Evolutionary conservation across 2,888 invertebrate species (phyloP).

Genomic region (Nesidiocoris tenuis): DNA sequence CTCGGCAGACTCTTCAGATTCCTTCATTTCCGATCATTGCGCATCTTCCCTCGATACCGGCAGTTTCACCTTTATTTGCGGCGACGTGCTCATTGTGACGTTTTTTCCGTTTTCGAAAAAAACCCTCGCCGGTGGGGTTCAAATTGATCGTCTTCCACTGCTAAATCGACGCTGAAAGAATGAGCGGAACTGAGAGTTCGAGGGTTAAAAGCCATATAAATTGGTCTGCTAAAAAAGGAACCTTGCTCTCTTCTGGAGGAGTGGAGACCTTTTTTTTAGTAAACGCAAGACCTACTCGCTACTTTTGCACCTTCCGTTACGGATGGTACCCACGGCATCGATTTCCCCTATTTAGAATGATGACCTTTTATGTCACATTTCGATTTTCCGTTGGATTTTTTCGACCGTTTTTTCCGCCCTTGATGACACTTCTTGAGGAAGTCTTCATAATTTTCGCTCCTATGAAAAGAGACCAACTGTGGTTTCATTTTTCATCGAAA

Average conservation of each 20-base stretch:
- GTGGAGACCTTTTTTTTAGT: background rate
- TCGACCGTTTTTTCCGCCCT: background rate
- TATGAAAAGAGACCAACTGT: background rate
- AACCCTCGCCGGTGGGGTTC: background rate
- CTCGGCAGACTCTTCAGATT: background rate
- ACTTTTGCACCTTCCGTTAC: conserved; percentile 29
- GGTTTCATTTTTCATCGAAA: conserved; percentile 8
- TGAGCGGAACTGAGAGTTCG: background rate
- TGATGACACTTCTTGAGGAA: conserved; percentile 29
- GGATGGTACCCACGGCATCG: conserved; percentile 34
- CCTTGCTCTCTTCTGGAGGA: background rate
- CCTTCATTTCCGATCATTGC: background rate
- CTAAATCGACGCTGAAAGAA: background rate
- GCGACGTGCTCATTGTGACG: conserved; percentile 31
- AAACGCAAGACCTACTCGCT: background rate
- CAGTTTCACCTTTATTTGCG: conserved; percentile 31
- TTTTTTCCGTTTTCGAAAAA: conserved; percentile 10
- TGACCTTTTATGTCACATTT: conserved; percentile 13
- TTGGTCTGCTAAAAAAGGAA: conserved; percentile 11
- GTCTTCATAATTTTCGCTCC: conserved; percentile 1
- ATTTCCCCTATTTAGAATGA: conserved; percentile 12
- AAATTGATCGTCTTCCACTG: conserved; percentile 17
- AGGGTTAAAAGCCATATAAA: conserved; percentile 42
- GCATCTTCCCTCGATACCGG: conserved; percentile 1
- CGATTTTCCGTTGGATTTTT: conserved; percentile 37